A percentile compares a stretch with the other conserved stretches of the same genome.
These are phyloP conservation scores for Hyphantria cunea DNA, from an alignment of 1,140 invertebrate species.

Conservation along the genomic window DNA sequence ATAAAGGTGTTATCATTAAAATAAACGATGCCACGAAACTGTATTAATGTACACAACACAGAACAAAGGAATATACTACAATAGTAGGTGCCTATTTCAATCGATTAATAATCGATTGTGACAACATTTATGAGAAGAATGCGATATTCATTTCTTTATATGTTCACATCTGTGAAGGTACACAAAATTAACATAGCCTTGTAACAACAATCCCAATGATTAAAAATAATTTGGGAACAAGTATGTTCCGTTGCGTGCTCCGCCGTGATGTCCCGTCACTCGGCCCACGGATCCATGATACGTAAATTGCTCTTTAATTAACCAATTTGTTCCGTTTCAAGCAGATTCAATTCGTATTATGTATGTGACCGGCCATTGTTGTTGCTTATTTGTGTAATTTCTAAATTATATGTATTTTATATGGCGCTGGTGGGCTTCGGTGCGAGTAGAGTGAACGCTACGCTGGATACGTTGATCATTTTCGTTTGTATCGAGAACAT, in stretches of 20 bases:
- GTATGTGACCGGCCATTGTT: conserved; percentile 28
- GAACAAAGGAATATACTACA: no score
- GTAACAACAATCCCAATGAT: background rate
- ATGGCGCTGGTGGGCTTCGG: conserved; percentile 7
- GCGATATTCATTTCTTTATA: no score
- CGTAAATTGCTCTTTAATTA: conserved; percentile 63
- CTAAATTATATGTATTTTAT: conserved; percentile 27
- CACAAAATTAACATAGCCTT: no score
- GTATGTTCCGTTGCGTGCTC: conserved; percentile 4
- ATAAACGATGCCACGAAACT: no score
- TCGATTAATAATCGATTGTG: no score
- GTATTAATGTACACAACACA: no score
- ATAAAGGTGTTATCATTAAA: no score
- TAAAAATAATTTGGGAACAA: background rate
- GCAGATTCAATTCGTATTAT: conserved; percentile 27
- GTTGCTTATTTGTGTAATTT: conserved; percentile 28
- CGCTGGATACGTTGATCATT: conserved; percentile 9
- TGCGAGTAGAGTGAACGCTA: conserved; percentile 5
- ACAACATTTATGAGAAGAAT: no score
- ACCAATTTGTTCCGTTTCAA: conserved; percentile 48
- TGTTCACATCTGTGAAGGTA: no score
- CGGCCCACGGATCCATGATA: conserved; percentile 45
- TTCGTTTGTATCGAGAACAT: conserved; percentile 16
- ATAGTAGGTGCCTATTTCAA: no score
- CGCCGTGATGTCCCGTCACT: conserved; percentile 35